Evolutionary conservation across 2,797 vertebrate species (phyloP), one percentile per base, ranked within the genome.

Genomic region (Ctenosaura bakeri): DNA sequence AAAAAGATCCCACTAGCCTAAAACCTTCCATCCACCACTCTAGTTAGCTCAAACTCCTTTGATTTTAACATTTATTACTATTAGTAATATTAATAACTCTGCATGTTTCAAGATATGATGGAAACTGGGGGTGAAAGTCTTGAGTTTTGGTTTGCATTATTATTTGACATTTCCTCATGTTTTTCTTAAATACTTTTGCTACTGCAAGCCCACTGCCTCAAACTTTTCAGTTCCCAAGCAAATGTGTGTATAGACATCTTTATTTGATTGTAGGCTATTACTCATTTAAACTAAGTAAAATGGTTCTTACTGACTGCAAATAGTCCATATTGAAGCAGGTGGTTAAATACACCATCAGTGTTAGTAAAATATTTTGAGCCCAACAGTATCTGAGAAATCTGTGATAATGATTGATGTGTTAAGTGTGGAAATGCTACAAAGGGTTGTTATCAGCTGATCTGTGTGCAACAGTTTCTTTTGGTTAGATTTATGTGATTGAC

Each of bases 221-320:
- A 92, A 90, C 78, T 91, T 95, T 95, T 95, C 69, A 77, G 94
- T 93, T 73, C 87, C n/a, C 91, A 88, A 90, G 92, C 93, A 90
- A 94, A 85, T 59, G 59, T 59, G 59, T 20, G 18, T 83, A 92
- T 56, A 88, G 90, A 90, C 77, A 69, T 77, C 32, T 93, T 95
- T 94, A 92, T 85, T 13, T 4, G 12, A 71, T 38, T 69, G 13
- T 32, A 56, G 6, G 24, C 20, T 78, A 24, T 87, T 78, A 64
- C 4, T 87, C 16, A 42, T 64, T n/a, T 62, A n/a, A 24, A 78
- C 29, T 14, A 50, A 54, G 46, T 84, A 69, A 69, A 84, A 54
- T 54, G 9, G 13, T 80, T 54, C 14, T 78, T 24, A 52, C 29
- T 16, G 13, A 12, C 32, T 52, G 8, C 54, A 32, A 73, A n/a